Evolutionary conservation across 1,140 invertebrate species (phyloP).

Genomic region (Notospermus geniculatus): DNA sequence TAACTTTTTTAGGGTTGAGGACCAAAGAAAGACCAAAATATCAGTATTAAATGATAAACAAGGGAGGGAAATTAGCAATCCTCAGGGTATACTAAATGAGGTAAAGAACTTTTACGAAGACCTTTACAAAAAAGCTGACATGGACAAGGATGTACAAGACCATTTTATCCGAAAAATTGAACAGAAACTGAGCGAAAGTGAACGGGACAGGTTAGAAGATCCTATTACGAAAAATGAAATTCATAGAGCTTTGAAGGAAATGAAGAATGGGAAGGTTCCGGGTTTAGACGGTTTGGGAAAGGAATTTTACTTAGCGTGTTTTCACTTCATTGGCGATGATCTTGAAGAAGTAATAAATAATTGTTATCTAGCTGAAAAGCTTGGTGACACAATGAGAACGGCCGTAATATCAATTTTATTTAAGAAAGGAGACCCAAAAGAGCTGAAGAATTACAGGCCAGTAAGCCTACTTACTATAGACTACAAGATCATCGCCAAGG

Average conservation of each 20-base stretch:
- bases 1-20: no score
- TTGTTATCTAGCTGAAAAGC: neutral
- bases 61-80: neutral
- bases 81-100: neutral
- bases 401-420: neutral
- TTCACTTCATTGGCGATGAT: neutral
- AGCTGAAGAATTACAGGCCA: neutral
- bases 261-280: neutral
- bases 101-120: slow-evolving; percentile 1
- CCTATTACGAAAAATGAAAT: neutral
- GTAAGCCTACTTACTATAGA: neutral
- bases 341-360: neutral
- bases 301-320: neutral
- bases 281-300: neutral
- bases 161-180: neutral
- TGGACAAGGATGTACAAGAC: neutral
- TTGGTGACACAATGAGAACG: neutral
- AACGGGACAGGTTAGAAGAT: neutral
- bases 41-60: neutral
- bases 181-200: neutral
- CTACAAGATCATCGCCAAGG: slow-evolving; percentile 4
- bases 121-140: neutral
- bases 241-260: neutral
- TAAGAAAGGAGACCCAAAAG: slow-evolving; percentile 2
- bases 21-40: neutral